Evolutionary conservation across 1,140 invertebrate genomes (phyloP), one percentile per base, ranked within the genome.

Genomic region (Heliconius hewitsoni): DNA sequence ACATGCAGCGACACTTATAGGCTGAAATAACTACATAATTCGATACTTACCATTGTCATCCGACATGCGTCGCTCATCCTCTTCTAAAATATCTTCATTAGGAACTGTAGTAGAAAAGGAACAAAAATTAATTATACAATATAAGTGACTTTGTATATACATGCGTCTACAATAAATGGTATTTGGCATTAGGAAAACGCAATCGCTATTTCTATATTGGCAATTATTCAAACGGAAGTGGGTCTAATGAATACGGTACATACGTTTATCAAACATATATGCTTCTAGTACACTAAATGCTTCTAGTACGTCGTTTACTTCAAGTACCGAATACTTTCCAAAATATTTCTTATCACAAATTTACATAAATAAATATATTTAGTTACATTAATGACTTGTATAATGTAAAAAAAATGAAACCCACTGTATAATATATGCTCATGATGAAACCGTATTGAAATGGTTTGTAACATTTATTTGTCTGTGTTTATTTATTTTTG

Each of bases 11-110:
- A 37, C 34, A 6, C 34, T 37, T 0, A 37, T 8, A 52, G 5
- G 6, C 50, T 57, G 55, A 11, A 0, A 23, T 57, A 57, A 2
- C 18, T 55, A 55, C 0, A 3, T 2, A 3, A 23, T 57, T 23
- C 55, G 4, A 66, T 66, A 30, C 27, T 89, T 89, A 94, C 94
- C 93, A 80, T 94, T 93, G 42, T 94, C 93, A 81, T 93, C 93
- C 1, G 92, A 94, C 83, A 94, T 83, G 89, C 93, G 87, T 80
- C 91, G 90, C 85, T 95, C 94, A 78, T 95, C 94, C 81, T 95
- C 94, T 89, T 95, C 94, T 77, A 95, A 87, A 37, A 95, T 95
- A 77, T 95, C 94, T 82, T 95, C 94, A 84, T 94, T 94, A 72
- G 94, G 94, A 77, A 95, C 94, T 95, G 89, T 85, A 94, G 92